Conservation (phyloP, 2,888 invertebrate species). For the Xanthorhoe designata region DNA sequence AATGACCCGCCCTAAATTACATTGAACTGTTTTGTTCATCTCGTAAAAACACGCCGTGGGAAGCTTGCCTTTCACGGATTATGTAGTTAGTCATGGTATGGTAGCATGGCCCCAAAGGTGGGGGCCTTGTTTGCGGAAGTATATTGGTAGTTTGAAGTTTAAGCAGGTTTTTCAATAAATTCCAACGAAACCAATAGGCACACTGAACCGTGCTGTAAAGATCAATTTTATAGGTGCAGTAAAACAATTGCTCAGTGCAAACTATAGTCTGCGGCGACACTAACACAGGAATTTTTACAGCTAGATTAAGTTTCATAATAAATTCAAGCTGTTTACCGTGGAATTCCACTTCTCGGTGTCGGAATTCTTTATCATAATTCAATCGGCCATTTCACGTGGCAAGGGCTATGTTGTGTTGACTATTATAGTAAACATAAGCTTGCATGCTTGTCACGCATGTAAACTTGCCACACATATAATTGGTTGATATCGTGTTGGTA, state of each 20-base stretch:
- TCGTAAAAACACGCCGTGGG: slow-evolving; percentile 4
- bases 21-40: slow-evolving; percentile 4
- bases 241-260: neutral
- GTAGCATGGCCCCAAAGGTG: slow-evolving; percentile 6
- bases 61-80: slow-evolving; percentile 8
- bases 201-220: neutral
- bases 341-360: neutral
- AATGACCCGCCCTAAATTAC: neutral
- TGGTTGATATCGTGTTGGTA: slow-evolving; percentile 35
- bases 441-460: slow-evolving; percentile 12
- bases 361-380: neutral
- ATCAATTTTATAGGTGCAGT: neutral
- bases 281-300: neutral
- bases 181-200: neutral
- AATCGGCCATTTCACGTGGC: neutral
- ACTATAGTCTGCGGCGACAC: neutral
- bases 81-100: slow-evolving; percentile 23
- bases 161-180: slow-evolving; percentile 18
- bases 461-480: slow-evolving; percentile 30
- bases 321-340: neutral
- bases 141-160: slow-evolving; percentile 13
- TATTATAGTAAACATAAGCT: neutral
- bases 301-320: neutral
- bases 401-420: slow-evolving; percentile 1
- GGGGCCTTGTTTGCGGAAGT: slow-evolving; percentile 24